A percentile compares a stretch with the other conserved stretches of the same genome.
These are phyloP conservation scores for Brachypteracias leptosomus DNA, from an alignment of 2,113 vertebrate genomes.

Conservation along the genomic window DNA sequence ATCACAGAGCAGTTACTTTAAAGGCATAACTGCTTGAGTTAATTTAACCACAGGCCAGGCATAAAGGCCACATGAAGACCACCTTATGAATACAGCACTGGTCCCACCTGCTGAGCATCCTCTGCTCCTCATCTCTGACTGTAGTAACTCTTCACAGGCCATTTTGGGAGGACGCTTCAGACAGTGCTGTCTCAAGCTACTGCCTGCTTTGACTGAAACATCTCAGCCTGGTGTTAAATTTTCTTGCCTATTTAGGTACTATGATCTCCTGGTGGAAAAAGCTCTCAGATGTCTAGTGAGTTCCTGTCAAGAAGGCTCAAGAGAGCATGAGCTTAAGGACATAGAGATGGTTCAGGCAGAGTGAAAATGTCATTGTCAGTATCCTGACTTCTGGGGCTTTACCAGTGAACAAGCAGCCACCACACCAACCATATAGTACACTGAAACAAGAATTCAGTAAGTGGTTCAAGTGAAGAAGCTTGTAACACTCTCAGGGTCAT, in stretches of 20 bases:
- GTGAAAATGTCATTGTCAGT: background rate
- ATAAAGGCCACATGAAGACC: background rate
- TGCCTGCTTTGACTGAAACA: background rate
- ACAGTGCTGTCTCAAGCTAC: rapidly evolving
- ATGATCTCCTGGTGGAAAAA: background rate
- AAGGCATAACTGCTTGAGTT: background rate
- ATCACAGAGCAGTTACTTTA: background rate
- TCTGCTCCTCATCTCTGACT: background rate
- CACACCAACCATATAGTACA: background rate
- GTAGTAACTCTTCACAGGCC: background rate
- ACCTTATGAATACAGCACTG: background rate
- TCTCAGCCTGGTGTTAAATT: background rate
- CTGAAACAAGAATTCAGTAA: background rate
- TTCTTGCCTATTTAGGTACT: background rate
- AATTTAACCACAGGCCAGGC: background rate
- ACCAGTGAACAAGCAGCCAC: background rate
- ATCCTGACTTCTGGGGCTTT: background rate
- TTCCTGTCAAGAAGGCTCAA: background rate
- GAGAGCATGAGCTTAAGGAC: background rate
- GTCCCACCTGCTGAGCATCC: background rate
- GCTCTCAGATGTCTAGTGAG: background rate
- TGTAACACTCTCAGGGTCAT: background rate
- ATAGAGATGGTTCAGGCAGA: background rate
- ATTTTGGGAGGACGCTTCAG: background rate
- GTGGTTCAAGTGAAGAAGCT: background rate